Evolutionary conservation across 2,797 vertebrate genomes (phyloP), one percentile per base, ranked within the genome.

Genomic region (Gymnoscopelus microlampas): DNA sequence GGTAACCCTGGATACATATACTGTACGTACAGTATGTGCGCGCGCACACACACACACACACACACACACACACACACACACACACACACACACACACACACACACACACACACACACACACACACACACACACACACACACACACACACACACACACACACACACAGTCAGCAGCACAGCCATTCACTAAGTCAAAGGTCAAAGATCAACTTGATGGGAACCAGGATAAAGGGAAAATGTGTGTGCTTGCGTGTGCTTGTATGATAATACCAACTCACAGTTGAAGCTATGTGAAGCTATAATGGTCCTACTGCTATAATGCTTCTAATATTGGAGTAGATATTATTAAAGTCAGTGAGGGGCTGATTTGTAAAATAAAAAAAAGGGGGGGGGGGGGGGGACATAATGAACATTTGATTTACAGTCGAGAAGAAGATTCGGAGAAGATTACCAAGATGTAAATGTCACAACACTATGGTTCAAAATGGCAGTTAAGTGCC

Each of bases 1-100:
- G 66, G 70, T 73, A 60, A 79, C 70, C 53, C 39, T 29, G 44
- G 77, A 80, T 73, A 80, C 66, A 71, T 81, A 29, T 29, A 29
- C 26, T 29, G 29, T 29, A 4, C 3, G 2, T 29, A 59, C 74
- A 3, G 6, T 39, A 15, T 4, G 4, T 2, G 19, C 10, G 39
- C 51, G 14, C 29, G 15, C 62, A 32, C 29, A 39, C 29, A 24
- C 11, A 50, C 73, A 47, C 39, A 63, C 50, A 61, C 35, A 14
- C 39, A 73, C 49, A 60, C 35, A 67, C 15, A 58, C 44, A 66
- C 69, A 11, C 73, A 79, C 9, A 60, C 55, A 63, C 44, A 63
- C 47, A 70, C 39, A 71, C 64, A 14, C 15, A 58, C 50, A 14
- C 15, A 58, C 50, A n/a, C n/a, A n/a, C n/a, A 59, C 76, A 39